Conservation (phyloP, 1,140 invertebrate genomes). For the Scaptomyza montana region DNA sequence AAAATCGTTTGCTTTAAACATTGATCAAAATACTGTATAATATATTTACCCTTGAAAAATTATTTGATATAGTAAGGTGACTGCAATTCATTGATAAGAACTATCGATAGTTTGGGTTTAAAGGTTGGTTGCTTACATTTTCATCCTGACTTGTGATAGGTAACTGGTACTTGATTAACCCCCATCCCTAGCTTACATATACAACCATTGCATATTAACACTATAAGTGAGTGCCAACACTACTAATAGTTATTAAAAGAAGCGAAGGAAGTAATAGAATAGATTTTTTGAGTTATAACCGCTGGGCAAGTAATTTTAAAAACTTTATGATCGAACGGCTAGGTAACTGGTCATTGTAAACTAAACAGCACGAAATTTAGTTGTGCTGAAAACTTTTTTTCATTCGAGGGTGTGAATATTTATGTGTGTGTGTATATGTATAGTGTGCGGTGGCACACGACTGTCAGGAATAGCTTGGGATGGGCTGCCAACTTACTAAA, state of each 20-base stretch:
- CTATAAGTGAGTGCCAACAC: constrained; percentile 35
- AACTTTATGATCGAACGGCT: neutral
- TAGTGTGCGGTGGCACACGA: neutral
- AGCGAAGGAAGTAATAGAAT: neutral
- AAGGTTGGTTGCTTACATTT: too few relatives aligned
- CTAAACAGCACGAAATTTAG: neutral
- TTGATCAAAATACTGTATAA: too few relatives aligned
- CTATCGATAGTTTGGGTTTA: too few relatives aligned
- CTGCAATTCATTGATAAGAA: too few relatives aligned
- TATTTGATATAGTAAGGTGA: too few relatives aligned
- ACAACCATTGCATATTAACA: too few relatives aligned
- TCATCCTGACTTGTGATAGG: neutral
- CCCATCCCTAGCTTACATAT: constrained; percentile 14
- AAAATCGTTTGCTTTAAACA: too few relatives aligned
- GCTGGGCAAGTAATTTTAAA: neutral
- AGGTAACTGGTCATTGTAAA: neutral
- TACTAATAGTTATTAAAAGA: constrained; percentile 4
- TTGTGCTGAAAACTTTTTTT: constrained; percentile 5
- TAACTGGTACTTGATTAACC: neutral
- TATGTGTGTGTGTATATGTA: neutral
- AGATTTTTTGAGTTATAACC: neutral
- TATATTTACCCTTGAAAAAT: too few relatives aligned
- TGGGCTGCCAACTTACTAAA: constrained; percentile 27
- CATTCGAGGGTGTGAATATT: neutral
- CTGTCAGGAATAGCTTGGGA: constrained; percentile 11